Conservation (phyloP, 1,140 invertebrate genomes). For the Meloidogyne chitwoodi region DNA sequence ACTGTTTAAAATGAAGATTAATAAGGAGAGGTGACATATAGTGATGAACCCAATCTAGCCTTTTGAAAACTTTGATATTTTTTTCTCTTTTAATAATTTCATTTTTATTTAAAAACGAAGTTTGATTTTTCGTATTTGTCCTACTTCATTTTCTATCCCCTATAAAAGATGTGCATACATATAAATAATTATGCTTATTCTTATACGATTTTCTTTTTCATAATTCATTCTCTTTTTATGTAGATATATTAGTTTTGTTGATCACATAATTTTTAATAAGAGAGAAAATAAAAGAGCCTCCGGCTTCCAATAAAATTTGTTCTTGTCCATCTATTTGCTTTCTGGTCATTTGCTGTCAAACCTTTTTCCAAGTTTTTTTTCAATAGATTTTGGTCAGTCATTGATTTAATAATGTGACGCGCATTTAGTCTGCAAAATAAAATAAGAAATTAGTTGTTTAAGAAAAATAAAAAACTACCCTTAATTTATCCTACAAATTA, state of each 20-base stretch:
- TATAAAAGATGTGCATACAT: background rate
- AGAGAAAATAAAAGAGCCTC: background rate
- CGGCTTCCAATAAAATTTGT: background rate
- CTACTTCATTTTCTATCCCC: background rate
- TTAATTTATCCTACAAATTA: no score
- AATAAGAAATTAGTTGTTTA: background rate
- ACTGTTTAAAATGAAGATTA: no score
- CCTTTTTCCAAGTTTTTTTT: background rate
- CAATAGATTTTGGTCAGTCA: background rate
- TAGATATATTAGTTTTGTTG: background rate
- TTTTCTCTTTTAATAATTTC: background rate
- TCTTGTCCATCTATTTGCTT: background rate
- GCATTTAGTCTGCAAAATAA: background rate
- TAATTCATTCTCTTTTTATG: background rate
- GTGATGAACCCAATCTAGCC: no score
- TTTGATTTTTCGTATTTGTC: background rate
- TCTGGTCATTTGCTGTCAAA: background rate
- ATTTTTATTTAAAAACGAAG: background rate
- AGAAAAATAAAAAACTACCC: no score
- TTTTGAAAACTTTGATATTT: no score
- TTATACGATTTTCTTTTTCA: background rate
- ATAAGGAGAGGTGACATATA: no score
- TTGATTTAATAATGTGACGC: background rate
- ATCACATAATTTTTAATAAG: background rate
- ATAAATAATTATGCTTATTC: background rate